These are phyloP conservation scores for Resseliella maxima DNA, from an alignment of 2,888 invertebrate species.

Conservation along the genomic window DNA sequence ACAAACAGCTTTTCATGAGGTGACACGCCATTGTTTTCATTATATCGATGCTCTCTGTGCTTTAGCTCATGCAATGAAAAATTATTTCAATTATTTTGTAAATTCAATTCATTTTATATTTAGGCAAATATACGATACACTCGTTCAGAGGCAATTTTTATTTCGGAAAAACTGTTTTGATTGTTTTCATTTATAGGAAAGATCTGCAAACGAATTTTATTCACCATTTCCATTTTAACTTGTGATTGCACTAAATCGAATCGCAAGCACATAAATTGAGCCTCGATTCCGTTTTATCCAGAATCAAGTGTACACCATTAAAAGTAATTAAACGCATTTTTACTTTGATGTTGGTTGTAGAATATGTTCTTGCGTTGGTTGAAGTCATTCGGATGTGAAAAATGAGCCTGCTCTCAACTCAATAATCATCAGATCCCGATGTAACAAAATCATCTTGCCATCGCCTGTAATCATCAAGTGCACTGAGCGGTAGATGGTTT, in stretches of 20 bases:
- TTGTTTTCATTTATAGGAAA: too few relatives aligned
- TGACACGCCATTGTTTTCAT: not conserved
- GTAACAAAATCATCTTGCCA: constrained; percentile 17
- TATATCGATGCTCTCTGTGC: not conserved
- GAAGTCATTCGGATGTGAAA: not conserved
- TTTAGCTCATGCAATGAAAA: not conserved
- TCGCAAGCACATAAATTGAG: not conserved
- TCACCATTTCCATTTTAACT: too few relatives aligned
- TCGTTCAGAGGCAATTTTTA: too few relatives aligned
- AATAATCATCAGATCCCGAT: not conserved
- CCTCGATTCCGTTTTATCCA: not conserved
- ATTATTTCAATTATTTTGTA: not conserved
- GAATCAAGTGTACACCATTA: not conserved
- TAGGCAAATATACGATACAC: too few relatives aligned
- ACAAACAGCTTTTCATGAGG: not conserved
- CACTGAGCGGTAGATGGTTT: not conserved
- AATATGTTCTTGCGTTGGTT: not conserved
- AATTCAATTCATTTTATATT: not conserved
- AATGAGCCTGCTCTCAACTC: not conserved
- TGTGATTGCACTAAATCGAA: not conserved
- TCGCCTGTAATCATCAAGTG: not conserved
- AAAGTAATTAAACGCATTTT: constrained; percentile 29
- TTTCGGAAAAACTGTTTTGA: too few relatives aligned
- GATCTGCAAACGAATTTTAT: too few relatives aligned
- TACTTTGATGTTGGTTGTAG: not conserved